Evolutionary conservation across 1,140 invertebrate species (phyloP).

Genomic region (Conopomorpha cramerella): DNA sequence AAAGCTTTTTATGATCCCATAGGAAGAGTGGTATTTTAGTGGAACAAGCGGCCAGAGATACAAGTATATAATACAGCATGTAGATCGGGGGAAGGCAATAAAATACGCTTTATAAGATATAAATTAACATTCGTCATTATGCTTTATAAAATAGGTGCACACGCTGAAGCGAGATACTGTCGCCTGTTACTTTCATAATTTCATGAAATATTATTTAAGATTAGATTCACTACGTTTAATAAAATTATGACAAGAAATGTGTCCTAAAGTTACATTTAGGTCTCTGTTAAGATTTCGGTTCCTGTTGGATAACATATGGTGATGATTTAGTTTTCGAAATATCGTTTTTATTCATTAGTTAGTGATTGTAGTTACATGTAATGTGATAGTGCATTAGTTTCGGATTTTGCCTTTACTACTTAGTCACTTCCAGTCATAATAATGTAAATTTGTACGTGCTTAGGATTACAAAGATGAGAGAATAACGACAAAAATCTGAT

Average conservation of each 20-base stretch:
- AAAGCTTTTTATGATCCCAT: too few species aligned
- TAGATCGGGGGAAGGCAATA: constrained; percentile 62
- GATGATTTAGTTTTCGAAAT: neutral
- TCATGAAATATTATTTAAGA: neutral
- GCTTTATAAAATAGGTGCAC: too few species aligned
- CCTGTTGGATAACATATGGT: constrained; percentile 23
- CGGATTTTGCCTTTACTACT: constrained; percentile 42
- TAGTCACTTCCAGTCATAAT: constrained; percentile 60
- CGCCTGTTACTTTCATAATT: neutral
- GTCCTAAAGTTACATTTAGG: constrained; percentile 7
- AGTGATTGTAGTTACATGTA: constrained; percentile 11
- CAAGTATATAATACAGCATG: constrained; percentile 11
- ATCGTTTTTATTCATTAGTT: constrained; percentile 1
- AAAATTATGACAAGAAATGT: neutral
- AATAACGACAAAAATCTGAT: neutral
- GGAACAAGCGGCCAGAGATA: too few species aligned
- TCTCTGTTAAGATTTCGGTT: constrained; percentile 26
- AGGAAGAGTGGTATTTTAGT: too few species aligned
- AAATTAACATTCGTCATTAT: too few species aligned
- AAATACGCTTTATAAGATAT: constrained; percentile 58
- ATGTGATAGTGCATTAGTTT: constrained; percentile 46
- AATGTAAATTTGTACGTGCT: constrained; percentile 28
- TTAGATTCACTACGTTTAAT: neutral
- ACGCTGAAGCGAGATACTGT: constrained; percentile 26
- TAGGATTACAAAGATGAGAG: neutral